Conservation (phyloP, 1,140 invertebrate genomes). For the Rhizoglyphus robini region DNA sequence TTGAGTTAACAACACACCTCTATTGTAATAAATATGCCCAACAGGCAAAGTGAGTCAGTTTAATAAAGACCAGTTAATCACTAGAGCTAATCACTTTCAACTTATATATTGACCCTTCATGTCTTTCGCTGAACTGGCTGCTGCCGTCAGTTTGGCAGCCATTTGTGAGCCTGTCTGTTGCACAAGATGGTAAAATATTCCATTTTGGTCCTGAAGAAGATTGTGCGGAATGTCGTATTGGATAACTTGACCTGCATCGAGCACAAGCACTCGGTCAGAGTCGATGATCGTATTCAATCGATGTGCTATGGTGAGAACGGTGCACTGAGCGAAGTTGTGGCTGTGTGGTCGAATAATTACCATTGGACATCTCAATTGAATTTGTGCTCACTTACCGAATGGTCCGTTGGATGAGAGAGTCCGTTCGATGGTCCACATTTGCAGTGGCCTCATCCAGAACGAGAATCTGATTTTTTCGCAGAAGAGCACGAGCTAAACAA, state of each 20-base stretch:
- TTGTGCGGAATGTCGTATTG: conserved; percentile 21
- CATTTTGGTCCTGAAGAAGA: conserved; percentile 11
- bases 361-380: neutral
- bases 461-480: conserved; percentile 48
- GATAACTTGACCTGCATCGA: conserved; percentile 21
- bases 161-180: conserved; percentile 19
- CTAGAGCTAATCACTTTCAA: too few relatives aligned
- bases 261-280: conserved; percentile 22
- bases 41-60: too few relatives aligned
- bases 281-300: conserved; percentile 30
- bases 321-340: conserved; percentile 32
- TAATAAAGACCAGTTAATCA: too few relatives aligned
- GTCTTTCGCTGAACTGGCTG: neutral
- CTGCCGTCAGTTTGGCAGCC: neutral
- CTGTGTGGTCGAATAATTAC: conserved; percentile 20
- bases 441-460: conserved; percentile 59
- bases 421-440: conserved; percentile 58
- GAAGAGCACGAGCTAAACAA: conserved; percentile 55
- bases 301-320: conserved; percentile 36
- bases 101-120: too few relatives aligned
- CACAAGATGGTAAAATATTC: conserved; percentile 23
- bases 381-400: conserved; percentile 25
- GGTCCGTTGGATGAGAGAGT: conserved; percentile 33
- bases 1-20: too few relatives aligned
- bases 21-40: too few relatives aligned